Evolutionary conservation across 2,797 vertebrate genomes (phyloP), one percentile per base, ranked within the genome.

Genomic region (Acanthurus lineatus): DNA sequence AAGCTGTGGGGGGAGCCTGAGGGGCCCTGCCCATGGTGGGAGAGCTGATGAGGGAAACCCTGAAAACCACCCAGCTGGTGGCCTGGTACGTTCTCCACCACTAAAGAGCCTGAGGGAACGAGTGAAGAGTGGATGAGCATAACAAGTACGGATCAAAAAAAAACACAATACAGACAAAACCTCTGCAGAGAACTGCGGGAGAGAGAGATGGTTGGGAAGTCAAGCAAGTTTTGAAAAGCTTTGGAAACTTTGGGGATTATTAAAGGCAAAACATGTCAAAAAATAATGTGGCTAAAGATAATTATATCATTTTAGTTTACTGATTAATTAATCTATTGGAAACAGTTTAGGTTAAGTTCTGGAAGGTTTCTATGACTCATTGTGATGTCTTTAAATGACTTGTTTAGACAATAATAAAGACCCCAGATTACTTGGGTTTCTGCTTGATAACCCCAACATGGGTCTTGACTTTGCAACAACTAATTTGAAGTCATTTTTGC

Each of bases 81-180:
- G 48, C 86, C 85, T 58, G 92, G 91, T 64, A 87, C 60, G 47
- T 74, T 89, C 83, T 93, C 93, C 67, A 93, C 84, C 73, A 91
- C 72, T 70, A 95, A 84, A 83, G 94, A 92, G 86, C 93, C 93
- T 93, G 88, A 73, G 76, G 86, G 58, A 54, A 81, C 44, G 77
- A 32, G 76, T 9, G 76, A 49, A 84, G 32, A 75, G 66, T 12
- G 12, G 51, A 82, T 68, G 65, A 80, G 83, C 64, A 87, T 84
- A 85, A 71, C 69, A 89, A 88, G 75, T 49, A 67, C 22, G 51
- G 48, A 63, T n/a, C 11, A 25, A 63, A 63, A 60, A 65, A 44
- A 51, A 57, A 40, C 71, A 32, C 19, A 80, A 53, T 44, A 57
- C 11, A 66, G 64, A 68, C 22, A 65, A 42, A 69, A 76, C 52